These are phyloP conservation scores for Rhodophaea formosa DNA, from an alignment of 2,888 invertebrate genomes.

Conservation along the genomic window DNA sequence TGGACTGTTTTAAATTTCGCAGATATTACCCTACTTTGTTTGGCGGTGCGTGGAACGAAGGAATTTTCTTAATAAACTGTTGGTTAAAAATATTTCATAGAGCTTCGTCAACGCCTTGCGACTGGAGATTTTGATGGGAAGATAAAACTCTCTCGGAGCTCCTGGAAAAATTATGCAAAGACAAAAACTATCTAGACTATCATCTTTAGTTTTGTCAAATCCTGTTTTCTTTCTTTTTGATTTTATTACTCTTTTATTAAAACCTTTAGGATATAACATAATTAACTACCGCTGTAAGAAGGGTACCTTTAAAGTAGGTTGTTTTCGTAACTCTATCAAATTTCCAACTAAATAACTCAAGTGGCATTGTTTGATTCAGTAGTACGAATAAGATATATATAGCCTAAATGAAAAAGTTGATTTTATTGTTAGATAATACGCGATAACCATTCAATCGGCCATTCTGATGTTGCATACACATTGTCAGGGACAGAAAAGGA, in stretches of 20 bases:
- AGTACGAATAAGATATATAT: no score
- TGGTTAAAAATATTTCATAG: conserved; percentile 33
- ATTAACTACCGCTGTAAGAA: no score
- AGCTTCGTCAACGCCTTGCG: conserved; percentile 36
- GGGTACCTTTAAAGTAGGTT: no score
- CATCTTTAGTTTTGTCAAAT: conserved; percentile 21
- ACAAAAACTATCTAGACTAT: conserved; percentile 26
- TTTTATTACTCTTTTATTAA: not conserved
- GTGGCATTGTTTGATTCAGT: no score
- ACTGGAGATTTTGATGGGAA: conserved; percentile 37
- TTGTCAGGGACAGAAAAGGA: no score
- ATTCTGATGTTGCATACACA: no score
- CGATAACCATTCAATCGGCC: no score
- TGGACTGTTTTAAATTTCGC: conserved; percentile 26
- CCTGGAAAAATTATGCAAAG: conserved; percentile 13
- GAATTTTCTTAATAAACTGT: conserved; percentile 58
- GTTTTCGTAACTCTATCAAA: no score
- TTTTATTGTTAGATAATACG: no score
- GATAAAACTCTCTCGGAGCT: conserved; percentile 35
- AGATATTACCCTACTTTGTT: conserved; percentile 45
- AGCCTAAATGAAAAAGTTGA: no score
- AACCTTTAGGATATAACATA: no score
- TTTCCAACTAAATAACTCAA: no score
- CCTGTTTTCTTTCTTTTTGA: conserved; percentile 23
- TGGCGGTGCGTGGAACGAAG: conserved; percentile 32